Conservation (phyloP, 92 coral and sea anemone species). For the Desmophyllum pertusum region DNA sequence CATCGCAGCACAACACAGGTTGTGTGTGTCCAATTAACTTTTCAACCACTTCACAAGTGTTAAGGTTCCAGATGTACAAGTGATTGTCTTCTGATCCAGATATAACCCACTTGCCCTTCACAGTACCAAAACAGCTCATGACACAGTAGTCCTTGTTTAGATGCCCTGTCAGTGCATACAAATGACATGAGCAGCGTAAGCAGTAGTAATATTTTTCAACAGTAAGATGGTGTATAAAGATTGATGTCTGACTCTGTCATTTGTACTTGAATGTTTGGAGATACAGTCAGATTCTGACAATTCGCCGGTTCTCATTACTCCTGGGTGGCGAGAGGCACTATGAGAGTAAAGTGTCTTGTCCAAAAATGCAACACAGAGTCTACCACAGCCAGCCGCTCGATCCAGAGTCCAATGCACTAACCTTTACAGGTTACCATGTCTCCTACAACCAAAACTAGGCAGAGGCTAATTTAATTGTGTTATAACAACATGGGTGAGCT, state of each 20-base stretch:
- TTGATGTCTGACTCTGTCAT: background rate
- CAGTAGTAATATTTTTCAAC: background rate
- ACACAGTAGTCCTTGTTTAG: conserved; percentile 62
- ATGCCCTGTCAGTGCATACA: conserved; percentile 39
- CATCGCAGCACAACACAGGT: conserved; percentile 57
- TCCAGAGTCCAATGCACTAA: too few species aligned
- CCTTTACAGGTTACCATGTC: too few species aligned
- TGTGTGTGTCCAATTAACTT: conserved; percentile 39
- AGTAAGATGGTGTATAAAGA: background rate
- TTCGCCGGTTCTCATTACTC: too few species aligned
- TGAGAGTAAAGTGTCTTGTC: too few species aligned
- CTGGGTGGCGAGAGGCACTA: too few species aligned
- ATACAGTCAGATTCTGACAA: too few species aligned
- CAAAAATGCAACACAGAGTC: too few species aligned
- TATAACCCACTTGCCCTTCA: conserved; percentile 48
- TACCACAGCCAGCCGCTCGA: too few species aligned
- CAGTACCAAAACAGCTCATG: conserved; percentile 52
- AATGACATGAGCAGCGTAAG: background rate
- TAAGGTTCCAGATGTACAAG: conserved; percentile 52
- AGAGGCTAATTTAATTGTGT: too few species aligned
- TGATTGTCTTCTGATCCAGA: conserved; percentile 65
- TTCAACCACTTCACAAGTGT: conserved; percentile 39
- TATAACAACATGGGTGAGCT: too few species aligned
- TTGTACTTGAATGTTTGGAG: too few species aligned
- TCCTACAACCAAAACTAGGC: too few species aligned